Conservation (phyloP, 2,888 invertebrate species). For the Drosophila pullipes region DNA sequence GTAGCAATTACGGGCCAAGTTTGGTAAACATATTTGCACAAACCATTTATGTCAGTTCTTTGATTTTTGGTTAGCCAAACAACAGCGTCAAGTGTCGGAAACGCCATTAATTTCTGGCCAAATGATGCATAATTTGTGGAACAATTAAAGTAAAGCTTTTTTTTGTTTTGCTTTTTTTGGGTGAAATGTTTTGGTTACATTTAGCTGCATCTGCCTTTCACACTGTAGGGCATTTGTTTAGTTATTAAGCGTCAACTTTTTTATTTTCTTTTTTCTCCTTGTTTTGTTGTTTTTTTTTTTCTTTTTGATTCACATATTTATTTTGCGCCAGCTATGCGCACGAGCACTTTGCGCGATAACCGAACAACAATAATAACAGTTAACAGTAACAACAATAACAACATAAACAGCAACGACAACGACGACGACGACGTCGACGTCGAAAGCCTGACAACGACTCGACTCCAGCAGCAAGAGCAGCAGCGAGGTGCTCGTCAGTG, state of each 20-base stretch:
- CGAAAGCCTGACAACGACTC: slow-evolving; percentile 54
- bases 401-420: slow-evolving; percentile 6
- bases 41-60: slow-evolving; percentile 41
- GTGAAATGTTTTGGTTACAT: slow-evolving; percentile 26
- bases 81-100: slow-evolving; percentile 57
- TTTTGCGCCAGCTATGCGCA: slow-evolving; percentile 70
- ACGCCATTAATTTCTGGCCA: slow-evolving; percentile 49
- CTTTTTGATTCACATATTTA: slow-evolving; percentile 42
- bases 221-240: slow-evolving; percentile 65
- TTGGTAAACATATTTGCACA: slow-evolving; percentile 39
- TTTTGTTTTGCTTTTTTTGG: neutral
- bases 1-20: slow-evolving; percentile 16
- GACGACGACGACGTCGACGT: slow-evolving; percentile 9
- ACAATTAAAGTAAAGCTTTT: slow-evolving; percentile 60
- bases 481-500: slow-evolving; percentile 60
- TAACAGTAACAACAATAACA: slow-evolving; percentile 21
- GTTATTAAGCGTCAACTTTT: slow-evolving; percentile 69
- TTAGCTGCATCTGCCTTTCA: slow-evolving; percentile 42
- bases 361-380: slow-evolving; percentile 29
- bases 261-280: slow-evolving; percentile 23
- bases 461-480: neutral
- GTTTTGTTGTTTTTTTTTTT: neutral
- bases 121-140: slow-evolving; percentile 71
- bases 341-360: slow-evolving; percentile 75
- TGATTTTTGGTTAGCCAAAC: slow-evolving; percentile 24